These are phyloP conservation scores for Zelleria hepariella DNA, from an alignment of 2,888 invertebrate genomes.

Conservation along the genomic window DNA sequence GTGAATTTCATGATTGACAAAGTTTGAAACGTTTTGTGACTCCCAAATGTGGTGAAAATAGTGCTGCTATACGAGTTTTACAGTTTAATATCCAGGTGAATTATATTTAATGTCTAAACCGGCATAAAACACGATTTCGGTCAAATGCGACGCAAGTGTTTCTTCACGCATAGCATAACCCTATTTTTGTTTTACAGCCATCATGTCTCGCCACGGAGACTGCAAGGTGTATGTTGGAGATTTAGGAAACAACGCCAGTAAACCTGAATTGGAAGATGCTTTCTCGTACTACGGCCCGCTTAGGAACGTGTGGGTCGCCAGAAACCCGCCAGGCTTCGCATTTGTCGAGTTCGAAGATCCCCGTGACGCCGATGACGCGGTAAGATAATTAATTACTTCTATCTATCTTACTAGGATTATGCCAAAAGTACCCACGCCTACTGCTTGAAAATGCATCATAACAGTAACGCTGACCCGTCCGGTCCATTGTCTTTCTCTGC, in stretches of 20 bases:
- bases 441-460: no score
- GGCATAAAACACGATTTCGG: not conserved
- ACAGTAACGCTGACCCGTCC: no score
- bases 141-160: not conserved
- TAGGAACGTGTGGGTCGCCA: slow-evolving; percentile 97
- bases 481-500: no score
- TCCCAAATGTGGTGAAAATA: slow-evolving; percentile 1
- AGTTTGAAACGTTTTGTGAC: not conserved
- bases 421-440: no score
- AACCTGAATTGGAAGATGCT: slow-evolving; percentile 93
- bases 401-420: no score
- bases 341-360: slow-evolving; percentile 96
- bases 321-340: slow-evolving; percentile 96
- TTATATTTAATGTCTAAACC: not conserved
- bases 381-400: no score
- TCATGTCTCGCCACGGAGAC: slow-evolving; percentile 86
- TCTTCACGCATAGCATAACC: not conserved
- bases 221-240: slow-evolving; percentile 98
- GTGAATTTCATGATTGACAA: not conserved
- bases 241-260: slow-evolving; percentile 90
- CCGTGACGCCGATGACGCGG: slow-evolving; percentile 93
- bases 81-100: not conserved
- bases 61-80: not conserved
- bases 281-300: slow-evolving; percentile 94
- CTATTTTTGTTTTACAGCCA: slow-evolving; percentile 17